A percentile compares a stretch with the other conserved stretches of the same genome.
These are phyloP conservation scores for Fundulus diaphanus DNA, from an alignment of 2,797 vertebrate genomes.

Conservation along the genomic window DNA sequence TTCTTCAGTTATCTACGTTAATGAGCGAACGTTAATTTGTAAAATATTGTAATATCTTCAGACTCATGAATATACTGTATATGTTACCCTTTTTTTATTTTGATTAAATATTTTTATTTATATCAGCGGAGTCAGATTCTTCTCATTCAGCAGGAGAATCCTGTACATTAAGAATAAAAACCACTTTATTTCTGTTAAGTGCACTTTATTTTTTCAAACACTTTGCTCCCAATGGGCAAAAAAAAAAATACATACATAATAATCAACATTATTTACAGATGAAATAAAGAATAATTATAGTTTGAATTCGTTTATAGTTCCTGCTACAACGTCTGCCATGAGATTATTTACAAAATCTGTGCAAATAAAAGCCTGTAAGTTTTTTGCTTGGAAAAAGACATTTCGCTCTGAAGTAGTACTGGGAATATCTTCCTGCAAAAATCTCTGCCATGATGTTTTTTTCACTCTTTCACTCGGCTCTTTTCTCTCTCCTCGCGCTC, in stretches of 20 bases:
- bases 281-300: constrained; percentile 19
- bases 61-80: constrained; percentile 14
- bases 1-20: constrained; percentile 4
- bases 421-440: constrained; percentile 5
- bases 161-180: constrained; percentile 42
- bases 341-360: constrained; percentile 57
- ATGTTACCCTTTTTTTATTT: constrained; percentile 35
- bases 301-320: constrained; percentile 17
- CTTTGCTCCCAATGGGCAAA: constrained; percentile 30
- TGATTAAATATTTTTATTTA: constrained; percentile 50
- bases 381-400: background rate
- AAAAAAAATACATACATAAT: constrained; percentile 17
- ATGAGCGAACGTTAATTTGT: constrained; percentile 9
- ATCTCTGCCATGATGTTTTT: constrained; percentile 3
- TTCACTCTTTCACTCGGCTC: constrained; percentile 34
- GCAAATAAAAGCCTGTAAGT: constrained; percentile 37
- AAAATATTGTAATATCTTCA: constrained; percentile 38
- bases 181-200: constrained; percentile 36
- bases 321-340: constrained; percentile 66
- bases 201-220: constrained; percentile 48
- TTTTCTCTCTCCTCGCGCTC: constrained; percentile 70
- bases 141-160: constrained; percentile 24
- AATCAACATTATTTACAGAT: constrained; percentile 42
- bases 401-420: constrained; percentile 10
- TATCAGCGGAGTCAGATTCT: constrained; percentile 13